Evolutionary conservation across 2,888 invertebrate species (phyloP).

Genomic region (Apamea crenata): DNA sequence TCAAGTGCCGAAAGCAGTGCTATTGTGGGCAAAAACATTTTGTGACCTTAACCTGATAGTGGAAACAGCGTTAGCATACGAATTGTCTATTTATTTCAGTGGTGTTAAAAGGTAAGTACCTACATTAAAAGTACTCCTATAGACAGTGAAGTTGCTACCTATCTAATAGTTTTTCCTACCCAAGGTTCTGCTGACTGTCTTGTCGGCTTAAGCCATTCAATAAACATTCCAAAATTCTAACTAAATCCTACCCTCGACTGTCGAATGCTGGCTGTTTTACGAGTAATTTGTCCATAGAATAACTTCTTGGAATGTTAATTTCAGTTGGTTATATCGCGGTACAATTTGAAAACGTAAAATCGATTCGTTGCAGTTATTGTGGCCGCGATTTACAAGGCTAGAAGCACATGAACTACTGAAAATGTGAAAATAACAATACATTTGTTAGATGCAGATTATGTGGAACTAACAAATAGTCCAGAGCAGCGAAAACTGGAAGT

Average conservation of each 20-base stretch:
- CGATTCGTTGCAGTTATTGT: slow-evolving; percentile 32
- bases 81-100: slow-evolving; percentile 7
- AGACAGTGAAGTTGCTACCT: not conserved
- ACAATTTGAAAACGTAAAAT: slow-evolving; percentile 29
- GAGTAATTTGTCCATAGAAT: not conserved
- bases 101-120: slow-evolving; percentile 5
- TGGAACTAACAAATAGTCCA: not conserved
- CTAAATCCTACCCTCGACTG: not conserved
- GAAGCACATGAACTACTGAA: not conserved
- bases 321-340: not conserved
- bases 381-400: slow-evolving; percentile 8
- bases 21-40: not conserved
- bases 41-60: slow-evolving; percentile 7
- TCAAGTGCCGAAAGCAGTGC: not conserved
- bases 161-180: not conserved
- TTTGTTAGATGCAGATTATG: not conserved
- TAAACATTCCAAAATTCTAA: not conserved
- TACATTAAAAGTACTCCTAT: not conserved
- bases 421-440: not conserved
- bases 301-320: slow-evolving; percentile 22
- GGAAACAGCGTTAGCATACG: slow-evolving; percentile 2
- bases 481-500: not conserved
- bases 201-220: not conserved
- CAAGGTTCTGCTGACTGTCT: not conserved
- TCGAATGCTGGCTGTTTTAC: not conserved